These are phyloP conservation scores for Aratinga solstitialis DNA, from an alignment of 2,797 vertebrate genomes.

Conservation along the genomic window DNA sequence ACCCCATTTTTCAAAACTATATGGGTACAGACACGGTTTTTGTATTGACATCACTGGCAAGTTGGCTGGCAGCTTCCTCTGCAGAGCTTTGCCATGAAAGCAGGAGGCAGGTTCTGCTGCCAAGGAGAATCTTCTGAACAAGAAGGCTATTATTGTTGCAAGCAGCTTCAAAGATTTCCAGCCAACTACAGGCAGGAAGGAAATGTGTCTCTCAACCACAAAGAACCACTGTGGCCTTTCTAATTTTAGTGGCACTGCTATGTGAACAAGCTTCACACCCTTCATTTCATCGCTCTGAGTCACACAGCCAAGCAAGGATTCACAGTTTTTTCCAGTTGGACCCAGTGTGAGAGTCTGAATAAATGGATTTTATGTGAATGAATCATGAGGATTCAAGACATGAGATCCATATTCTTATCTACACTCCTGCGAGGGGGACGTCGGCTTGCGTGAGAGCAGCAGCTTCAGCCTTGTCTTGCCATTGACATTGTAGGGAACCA, in stretches of 20 bases:
- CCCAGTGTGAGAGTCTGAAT: neutral
- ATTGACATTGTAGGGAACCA: neutral
- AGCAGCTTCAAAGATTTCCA: constrained; percentile 18
- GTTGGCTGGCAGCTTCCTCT: neutral
- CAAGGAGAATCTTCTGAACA: constrained; percentile 34
- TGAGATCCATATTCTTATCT: neutral
- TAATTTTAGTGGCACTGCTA: constrained; percentile 16
- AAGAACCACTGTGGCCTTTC: neutral
- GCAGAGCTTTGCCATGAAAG: constrained; percentile 4
- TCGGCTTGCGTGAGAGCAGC: rapidly evolving
- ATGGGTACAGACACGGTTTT: neutral
- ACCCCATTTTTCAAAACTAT: neutral
- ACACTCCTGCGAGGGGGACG: rapidly evolving
- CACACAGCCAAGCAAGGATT: neutral
- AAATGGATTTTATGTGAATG: constrained; percentile 21
- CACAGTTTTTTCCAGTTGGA: neutral
- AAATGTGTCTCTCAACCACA: neutral
- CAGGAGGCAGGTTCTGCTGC: constrained; percentile 24
- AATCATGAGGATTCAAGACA: neutral
- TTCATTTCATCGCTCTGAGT: neutral
- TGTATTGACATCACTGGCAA: neutral
- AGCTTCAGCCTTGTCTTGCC: neutral
- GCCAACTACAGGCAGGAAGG: neutral
- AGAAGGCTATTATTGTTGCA: neutral
- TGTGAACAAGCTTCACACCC: neutral